These are phyloP conservation scores for Anthopleura xanthogrammica DNA, from an alignment of 92 coral and sea anemone genomes.

Conservation along the genomic window DNA sequence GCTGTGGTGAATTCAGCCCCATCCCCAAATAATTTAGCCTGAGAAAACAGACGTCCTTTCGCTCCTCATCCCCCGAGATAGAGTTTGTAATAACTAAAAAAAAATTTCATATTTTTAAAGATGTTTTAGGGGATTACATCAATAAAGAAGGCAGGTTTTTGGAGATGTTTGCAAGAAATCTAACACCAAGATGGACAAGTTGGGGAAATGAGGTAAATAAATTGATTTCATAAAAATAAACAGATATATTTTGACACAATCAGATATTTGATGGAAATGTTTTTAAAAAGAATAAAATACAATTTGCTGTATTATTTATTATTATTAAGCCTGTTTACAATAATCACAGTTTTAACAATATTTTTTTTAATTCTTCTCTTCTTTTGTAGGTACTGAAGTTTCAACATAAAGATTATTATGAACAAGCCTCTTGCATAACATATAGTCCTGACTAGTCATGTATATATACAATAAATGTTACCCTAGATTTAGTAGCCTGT, in stretches of 20 bases:
- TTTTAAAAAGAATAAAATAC: too few species aligned
- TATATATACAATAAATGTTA: neutral
- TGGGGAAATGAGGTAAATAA: constrained; percentile 98
- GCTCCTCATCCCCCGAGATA: too few species aligned
- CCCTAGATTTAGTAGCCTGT: too few species aligned
- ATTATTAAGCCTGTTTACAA: too few species aligned
- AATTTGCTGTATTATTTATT: too few species aligned
- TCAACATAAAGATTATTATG: constrained; percentile 76
- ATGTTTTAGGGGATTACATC: constrained; percentile 61
- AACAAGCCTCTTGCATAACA: neutral
- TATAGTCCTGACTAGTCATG: neutral
- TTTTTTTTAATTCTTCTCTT: constrained; percentile 1
- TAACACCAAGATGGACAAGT: constrained; percentile 91
- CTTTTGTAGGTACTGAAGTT: constrained; percentile 79
- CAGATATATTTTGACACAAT: too few species aligned
- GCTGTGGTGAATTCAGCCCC: too few species aligned
- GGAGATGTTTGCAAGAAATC: constrained; percentile 96
- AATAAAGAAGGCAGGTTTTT: constrained; percentile 62
- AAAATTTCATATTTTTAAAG: constrained; percentile 43
- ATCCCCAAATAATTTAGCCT: too few species aligned
- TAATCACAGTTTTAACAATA: neutral
- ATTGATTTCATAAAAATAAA: neutral
- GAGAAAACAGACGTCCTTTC: too few species aligned
- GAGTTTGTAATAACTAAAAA: too few species aligned
- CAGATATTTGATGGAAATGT: too few species aligned